phyloP scores from a whole-genome alignment of 2,797 vertebrate species.

The Perodicticus potto region DNA sequence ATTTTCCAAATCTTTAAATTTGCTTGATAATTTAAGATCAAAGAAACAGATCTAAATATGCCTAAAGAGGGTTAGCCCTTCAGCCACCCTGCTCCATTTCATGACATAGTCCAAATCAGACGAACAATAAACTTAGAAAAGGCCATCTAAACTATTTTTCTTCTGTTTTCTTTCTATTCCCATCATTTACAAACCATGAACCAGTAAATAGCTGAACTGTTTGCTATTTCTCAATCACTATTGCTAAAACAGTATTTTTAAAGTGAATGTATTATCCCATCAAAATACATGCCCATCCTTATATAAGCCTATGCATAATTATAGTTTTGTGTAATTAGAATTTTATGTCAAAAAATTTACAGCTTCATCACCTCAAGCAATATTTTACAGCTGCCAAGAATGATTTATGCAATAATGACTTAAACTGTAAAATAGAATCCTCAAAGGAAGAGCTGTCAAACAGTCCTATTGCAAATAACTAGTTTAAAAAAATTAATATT shows the following conservation, averaged over 20 bases:
- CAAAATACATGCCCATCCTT: constrained; percentile 77
- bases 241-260: constrained; percentile 25
- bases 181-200: constrained; percentile 5
- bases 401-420: constrained; percentile 89
- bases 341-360: constrained; percentile 88
- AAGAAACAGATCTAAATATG: not conserved
- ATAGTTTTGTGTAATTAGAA: constrained; percentile 84
- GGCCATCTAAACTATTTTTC: constrained; percentile 28
- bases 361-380: constrained; percentile 88
- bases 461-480: constrained; percentile 83
- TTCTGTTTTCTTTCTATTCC: constrained; percentile 51
- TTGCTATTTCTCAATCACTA: constrained; percentile 47
- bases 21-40: constrained; percentile 54
- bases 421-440: constrained; percentile 86
- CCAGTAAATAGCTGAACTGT: constrained; percentile 14
- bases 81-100: not conserved
- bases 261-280: constrained; percentile 56
- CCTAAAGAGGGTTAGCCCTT: not conserved
- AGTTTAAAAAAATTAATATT: constrained; percentile 82
- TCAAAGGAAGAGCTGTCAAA: constrained; percentile 87
- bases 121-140: not conserved
- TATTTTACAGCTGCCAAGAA: constrained; percentile 89
- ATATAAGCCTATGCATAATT: constrained; percentile 82
- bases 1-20: constrained; percentile 56
- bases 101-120: not conserved